Evolutionary conservation across 2,113 vertebrate genomes (phyloP), one percentile per base, ranked within the genome.

Genomic region (Ictalurus furcatus): DNA sequence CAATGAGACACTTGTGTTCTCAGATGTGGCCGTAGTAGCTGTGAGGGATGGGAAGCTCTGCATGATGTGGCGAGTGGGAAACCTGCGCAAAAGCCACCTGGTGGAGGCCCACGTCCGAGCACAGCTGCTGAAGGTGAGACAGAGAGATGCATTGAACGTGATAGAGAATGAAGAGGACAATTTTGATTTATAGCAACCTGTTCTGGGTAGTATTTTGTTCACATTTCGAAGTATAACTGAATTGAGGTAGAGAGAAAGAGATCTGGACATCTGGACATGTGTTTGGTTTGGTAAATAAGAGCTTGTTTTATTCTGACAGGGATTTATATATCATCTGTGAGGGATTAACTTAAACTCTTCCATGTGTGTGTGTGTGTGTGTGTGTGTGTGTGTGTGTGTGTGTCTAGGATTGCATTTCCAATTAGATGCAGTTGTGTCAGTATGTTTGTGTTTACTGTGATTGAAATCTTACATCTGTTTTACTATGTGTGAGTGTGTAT

Each of bases 61-160:
- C 93, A 96, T 98, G 94, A 98, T 98, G 97, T 98, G 97, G 97
- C 95, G 97, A 79, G 97, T 98, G 1, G 97, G 96, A 76, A 98
- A 98, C 94, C 92, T 98, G 56, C 95, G 97, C 21, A 97, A 95
- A 91, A 98, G 97, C 93, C 97, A 98, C 90, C 95, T 98, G 93
- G 97, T 98, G 19, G 97, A 97, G 92, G 97, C 97, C 19, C 97
- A 98, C 14, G 97, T 98, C 59, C 95, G 97, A 78, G 97, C 97
- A 74, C 97, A 97, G 89, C 94, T 88, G 59, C 54, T 88, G n/a
- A 90, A 85, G 90, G 85, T 89, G 74, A 91, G 91, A 48, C 17
- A 88, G 19, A 81, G 73, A 30, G 19, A 76, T 73, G 52, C 3
- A 12, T 54, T 11, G 25, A 30, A 56, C 3, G 0, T 81, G 9